phyloP scores from a whole-genome alignment of 2,797 vertebrate species.

The Chelmon rostratus region DNA sequence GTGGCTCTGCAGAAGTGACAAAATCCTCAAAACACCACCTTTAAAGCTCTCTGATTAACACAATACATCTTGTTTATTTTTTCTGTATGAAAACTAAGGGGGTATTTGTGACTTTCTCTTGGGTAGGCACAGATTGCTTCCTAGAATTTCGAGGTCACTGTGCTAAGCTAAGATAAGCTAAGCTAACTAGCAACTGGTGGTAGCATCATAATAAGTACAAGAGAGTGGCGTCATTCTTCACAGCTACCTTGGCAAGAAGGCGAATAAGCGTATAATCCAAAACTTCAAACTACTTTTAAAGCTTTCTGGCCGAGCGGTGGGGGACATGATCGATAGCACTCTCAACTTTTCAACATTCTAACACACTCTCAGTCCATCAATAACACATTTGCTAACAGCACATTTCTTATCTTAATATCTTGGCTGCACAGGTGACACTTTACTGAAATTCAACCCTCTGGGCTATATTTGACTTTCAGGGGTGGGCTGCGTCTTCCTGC shows the following conservation, averaged over 20 bases:
- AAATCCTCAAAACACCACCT: neutral
- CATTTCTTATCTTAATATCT: conserved; percentile 25
- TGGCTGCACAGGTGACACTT: conserved; percentile 17
- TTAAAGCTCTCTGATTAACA: neutral
- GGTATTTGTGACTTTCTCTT: neutral
- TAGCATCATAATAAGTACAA: neutral
- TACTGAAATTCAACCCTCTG: conserved; percentile 2
- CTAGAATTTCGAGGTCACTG: neutral
- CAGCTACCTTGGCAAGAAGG: neutral
- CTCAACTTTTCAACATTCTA: neutral
- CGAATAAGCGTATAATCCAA: neutral
- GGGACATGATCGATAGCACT: neutral
- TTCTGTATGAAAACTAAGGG: neutral
- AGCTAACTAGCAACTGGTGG: neutral
- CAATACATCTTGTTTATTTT: neutral
- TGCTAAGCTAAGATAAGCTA: neutral
- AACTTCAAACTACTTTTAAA: neutral
- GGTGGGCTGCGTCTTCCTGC: neutral
- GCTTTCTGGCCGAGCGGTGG: neutral
- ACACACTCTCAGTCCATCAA: conserved; percentile 43
- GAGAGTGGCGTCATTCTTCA: neutral
- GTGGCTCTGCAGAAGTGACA: neutral
- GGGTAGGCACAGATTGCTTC: neutral
- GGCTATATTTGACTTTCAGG: conserved; percentile 36
- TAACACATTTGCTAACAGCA: conserved; percentile 43